phyloP scores from a whole-genome alignment of 2,888 invertebrate genomes.

The Proisotoma minuta region DNA sequence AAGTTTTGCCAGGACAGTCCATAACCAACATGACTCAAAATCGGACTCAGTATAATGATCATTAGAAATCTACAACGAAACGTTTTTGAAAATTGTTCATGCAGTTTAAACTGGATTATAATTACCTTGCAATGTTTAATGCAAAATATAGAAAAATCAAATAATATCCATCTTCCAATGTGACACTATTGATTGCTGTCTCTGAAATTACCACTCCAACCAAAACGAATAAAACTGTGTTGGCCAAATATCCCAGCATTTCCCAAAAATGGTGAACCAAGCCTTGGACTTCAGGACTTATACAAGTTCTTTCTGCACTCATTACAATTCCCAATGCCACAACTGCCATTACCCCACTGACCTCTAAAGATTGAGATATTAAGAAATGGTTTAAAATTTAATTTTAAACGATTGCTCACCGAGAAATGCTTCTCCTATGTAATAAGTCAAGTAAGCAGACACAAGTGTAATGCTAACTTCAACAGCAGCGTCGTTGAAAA shows the following conservation, averaged over 20 bases:
- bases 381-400: not conserved
- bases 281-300: slow-evolving; percentile 53
- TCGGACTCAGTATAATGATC: slow-evolving; percentile 55
- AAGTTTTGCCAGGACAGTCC: slow-evolving; percentile 59
- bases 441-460: slow-evolving; percentile 53
- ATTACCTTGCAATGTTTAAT: slow-evolving; percentile 51
- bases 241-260: slow-evolving; percentile 54
- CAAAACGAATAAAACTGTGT: slow-evolving; percentile 60
- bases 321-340: slow-evolving; percentile 52
- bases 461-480: slow-evolving; percentile 53
- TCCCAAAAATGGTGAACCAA: slow-evolving; percentile 53
- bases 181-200: slow-evolving; percentile 53
- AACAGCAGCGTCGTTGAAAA: slow-evolving; percentile 52
- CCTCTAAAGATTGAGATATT: slow-evolving; percentile 19
- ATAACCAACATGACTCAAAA: slow-evolving; percentile 57
- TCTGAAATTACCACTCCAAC: slow-evolving; percentile 61
- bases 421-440: slow-evolving; percentile 46
- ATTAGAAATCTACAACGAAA: slow-evolving; percentile 51
- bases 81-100: too few relatives aligned
- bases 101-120: too few relatives aligned
- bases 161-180: slow-evolving; percentile 55
- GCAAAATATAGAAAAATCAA: slow-evolving; percentile 53
- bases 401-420: not conserved
- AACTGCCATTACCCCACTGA: slow-evolving; percentile 53
- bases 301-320: slow-evolving; percentile 51